Evolutionary conservation across 1,140 invertebrate genomes (phyloP).

Genomic region (Calycopis cecrops): DNA sequence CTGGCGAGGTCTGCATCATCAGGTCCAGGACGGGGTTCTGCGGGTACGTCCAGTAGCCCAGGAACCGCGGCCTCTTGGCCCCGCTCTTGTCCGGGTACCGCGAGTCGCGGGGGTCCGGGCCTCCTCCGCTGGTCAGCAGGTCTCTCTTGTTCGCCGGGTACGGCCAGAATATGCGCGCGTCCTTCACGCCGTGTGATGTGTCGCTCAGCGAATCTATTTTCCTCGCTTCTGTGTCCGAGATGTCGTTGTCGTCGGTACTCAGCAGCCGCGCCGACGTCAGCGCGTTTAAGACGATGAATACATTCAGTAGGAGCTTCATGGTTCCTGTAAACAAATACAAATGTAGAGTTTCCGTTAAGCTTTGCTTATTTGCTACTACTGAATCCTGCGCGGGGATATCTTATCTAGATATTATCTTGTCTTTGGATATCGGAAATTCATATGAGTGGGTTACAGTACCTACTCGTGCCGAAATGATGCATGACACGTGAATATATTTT

Average conservation of each 20-base stretch:
- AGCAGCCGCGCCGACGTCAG: not conserved
- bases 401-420: too few species aligned
- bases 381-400: too few species aligned
- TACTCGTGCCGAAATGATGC: too few species aligned
- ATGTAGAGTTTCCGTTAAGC: too few species aligned
- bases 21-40: conserved; percentile 55
- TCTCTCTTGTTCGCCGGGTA: conserved; percentile 39
- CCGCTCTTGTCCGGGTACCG: not conserved
- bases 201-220: not conserved
- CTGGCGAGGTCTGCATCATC: conserved; percentile 49
- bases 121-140: conserved; percentile 17
- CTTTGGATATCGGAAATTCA: too few species aligned
- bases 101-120: not conserved
- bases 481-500: too few species aligned
- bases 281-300: not conserved
- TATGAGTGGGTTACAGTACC: too few species aligned
- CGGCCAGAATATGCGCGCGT: conserved; percentile 48
- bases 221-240: conserved; percentile 32
- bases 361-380: too few species aligned
- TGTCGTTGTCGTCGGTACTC: conserved; percentile 34
- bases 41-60: conserved; percentile 44
- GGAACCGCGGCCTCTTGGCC: conserved; percentile 20
- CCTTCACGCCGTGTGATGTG: conserved; percentile 19
- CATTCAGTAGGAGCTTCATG: conserved; percentile 12
- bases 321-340: conserved; percentile 20